Evolutionary conservation across 2,113 vertebrate species (phyloP), one percentile per base, ranked within the genome.

Genomic region (Dipodomys spectabilis): DNA sequence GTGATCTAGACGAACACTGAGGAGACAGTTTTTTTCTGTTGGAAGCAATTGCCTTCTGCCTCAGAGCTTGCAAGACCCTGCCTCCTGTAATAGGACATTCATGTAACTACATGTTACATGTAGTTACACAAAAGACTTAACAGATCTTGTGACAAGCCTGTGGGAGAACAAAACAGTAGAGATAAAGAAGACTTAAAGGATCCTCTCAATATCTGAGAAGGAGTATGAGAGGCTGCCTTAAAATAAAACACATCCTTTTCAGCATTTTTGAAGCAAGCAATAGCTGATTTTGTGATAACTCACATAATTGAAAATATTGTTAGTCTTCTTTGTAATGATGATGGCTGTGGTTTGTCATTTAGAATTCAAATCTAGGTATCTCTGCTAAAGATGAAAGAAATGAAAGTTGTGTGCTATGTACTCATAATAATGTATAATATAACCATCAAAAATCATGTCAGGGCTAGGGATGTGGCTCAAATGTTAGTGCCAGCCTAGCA

Each of bases 191-290:
- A 16, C 27, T 72, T 44, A 18, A 69, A 2, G 35, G 25, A 20
- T 10, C 4, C 5, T 16, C 12, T 60, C 19, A 19, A 30, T 1
- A 72, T 27, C 49, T 5, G 22, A 30, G 7, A 53, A 3, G 15
- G 11, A 77, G 16, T 11, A 12, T 15, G 44, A 65, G 67, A 44
- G 71, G 65, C 68, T 7, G 2, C 16, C 23, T 2, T 69, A 19
- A 7, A 11, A 35, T 60, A 20, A 7, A 65, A 27, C 13, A 45
- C 23, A 60, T 27, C 53, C 15, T 77, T 83, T 90, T 64, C 44
- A 79, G 65, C 11, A 39, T 79, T 73, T 86, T 25, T 64, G 27
- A 86, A 86, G 60, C 69, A 93, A 72, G 75, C 45, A 81, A 86
- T 64, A 67, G 35, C 74, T 72, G 44, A 32, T 64, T 85, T 71